A percentile compares a stretch with the other conserved stretches of the same genome.
These are phyloP conservation scores for Brenthis hecate DNA, from an alignment of 2,888 invertebrate genomes.

Conservation along the genomic window DNA sequence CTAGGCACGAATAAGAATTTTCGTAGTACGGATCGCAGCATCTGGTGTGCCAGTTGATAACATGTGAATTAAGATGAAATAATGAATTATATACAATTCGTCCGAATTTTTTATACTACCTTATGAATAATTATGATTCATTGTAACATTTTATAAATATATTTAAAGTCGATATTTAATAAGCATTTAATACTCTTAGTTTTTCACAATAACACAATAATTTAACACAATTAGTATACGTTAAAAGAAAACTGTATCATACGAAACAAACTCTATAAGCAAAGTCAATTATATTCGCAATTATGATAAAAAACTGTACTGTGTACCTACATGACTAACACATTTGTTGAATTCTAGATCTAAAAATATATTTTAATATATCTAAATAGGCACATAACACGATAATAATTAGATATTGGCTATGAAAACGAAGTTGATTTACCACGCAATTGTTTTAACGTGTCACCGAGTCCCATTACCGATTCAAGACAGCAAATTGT, in stretches of 20 bases:
- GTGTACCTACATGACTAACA: too few relatives aligned
- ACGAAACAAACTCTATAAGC: too few relatives aligned
- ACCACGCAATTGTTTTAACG: constrained; percentile 66
- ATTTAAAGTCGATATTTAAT: too few relatives aligned
- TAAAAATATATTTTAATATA: too few relatives aligned
- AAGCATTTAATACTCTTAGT: too few relatives aligned
- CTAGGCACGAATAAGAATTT: constrained; percentile 58
- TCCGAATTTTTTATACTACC: constrained; percentile 1
- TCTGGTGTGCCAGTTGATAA: constrained; percentile 45
- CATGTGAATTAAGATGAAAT: constrained; percentile 38
- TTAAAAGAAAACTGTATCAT: too few relatives aligned
- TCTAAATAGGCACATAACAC: neutral
- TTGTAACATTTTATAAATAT: neutral
- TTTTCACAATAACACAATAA: too few relatives aligned
- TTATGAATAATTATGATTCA: constrained; percentile 1
- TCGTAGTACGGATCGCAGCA: constrained; percentile 46
- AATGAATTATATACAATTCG: constrained; percentile 16
- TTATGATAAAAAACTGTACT: too few relatives aligned
- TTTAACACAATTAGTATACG: too few relatives aligned
- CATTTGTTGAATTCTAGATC: too few relatives aligned
- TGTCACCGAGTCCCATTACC: constrained; percentile 65
- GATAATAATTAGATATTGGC: constrained; percentile 14
- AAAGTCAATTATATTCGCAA: too few relatives aligned
- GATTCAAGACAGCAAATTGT: constrained; percentile 79
- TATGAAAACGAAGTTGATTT: constrained; percentile 62